These are phyloP conservation scores for Augochlorella aurata DNA, from an alignment of 2,888 invertebrate species.

Conservation along the genomic window DNA sequence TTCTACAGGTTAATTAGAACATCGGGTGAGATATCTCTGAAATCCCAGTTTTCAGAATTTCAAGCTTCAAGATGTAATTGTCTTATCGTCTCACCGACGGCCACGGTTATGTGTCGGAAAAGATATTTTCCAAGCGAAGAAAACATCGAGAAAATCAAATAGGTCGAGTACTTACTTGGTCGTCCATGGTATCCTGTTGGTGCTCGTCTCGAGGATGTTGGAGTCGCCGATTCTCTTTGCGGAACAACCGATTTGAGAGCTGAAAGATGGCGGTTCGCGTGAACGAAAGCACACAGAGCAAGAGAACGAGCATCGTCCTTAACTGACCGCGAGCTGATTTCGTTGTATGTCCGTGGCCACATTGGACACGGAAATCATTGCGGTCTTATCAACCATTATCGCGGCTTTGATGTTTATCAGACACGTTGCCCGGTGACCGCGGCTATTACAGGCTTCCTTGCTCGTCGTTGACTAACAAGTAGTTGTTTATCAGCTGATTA, in stretches of 20 bases:
- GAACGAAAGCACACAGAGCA: constrained; percentile 28
- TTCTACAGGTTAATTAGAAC: background rate
- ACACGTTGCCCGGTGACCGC: background rate
- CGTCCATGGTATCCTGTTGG: background rate
- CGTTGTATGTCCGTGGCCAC: background rate
- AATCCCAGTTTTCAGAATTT: background rate
- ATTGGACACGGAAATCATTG: background rate
- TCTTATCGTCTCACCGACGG: no score
- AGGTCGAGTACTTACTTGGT: background rate
- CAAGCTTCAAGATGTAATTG: background rate
- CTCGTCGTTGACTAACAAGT: background rate
- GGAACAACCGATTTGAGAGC: constrained; percentile 3
- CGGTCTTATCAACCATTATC: constrained; percentile 46
- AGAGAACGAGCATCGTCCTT: constrained; percentile 32
- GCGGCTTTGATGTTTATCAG: background rate
- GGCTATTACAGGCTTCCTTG: background rate
- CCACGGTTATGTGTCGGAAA: background rate
- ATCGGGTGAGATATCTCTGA: background rate
- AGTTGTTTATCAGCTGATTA: background rate
- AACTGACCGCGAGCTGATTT: background rate
- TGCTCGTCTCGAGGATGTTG: no score
- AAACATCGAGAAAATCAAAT: background rate
- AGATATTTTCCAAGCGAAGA: background rate
- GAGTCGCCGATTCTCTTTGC: background rate
- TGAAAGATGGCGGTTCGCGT: constrained; percentile 13